phyloP scores from a whole-genome alignment of 1,140 invertebrate genomes.

The Plectrocnemia conspersa region DNA sequence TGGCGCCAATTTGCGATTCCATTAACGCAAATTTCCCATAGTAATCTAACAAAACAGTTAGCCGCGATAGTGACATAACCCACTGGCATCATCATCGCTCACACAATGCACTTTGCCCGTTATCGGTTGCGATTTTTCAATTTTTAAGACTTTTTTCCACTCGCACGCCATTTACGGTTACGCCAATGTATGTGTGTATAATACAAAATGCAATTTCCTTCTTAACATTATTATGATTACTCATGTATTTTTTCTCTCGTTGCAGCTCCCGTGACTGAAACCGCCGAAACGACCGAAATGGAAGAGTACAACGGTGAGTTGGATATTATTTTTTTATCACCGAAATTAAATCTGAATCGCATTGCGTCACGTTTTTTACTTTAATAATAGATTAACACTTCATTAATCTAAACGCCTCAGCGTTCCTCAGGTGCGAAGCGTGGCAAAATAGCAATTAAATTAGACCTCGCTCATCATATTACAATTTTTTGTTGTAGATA shows the following conservation, averaged over 20 bases:
- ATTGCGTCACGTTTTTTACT: too few relatives aligned
- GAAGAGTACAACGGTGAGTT: conserved; percentile 27
- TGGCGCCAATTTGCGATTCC: too few relatives aligned
- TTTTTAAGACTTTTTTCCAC: conserved; percentile 11
- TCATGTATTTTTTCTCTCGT: conserved; percentile 29
- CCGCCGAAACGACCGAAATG: conserved; percentile 29
- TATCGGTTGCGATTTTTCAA: conserved; percentile 15
- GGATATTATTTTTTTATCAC: conserved; percentile 13
- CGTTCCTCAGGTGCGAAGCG: too few relatives aligned
- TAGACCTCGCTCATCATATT: conserved; percentile 25
- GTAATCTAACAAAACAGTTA: too few relatives aligned
- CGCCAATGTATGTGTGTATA: neutral
- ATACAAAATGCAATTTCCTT: too few relatives aligned
- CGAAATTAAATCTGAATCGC: conserved; percentile 23
- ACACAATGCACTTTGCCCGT: conserved; percentile 13
- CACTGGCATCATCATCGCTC: conserved; percentile 17
- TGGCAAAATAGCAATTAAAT: conserved; percentile 25
- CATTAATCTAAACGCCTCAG: too few relatives aligned
- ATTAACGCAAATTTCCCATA: too few relatives aligned
- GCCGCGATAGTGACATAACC: conserved; percentile 13
- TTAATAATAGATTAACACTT: too few relatives aligned
- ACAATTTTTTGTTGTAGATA: too few relatives aligned
- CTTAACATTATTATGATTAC: conserved; percentile 3
- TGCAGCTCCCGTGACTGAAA: conserved; percentile 31
- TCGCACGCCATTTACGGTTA: neutral